Conservation (phyloP, 1,140 invertebrate genomes). For the Hycleus cichorii region DNA sequence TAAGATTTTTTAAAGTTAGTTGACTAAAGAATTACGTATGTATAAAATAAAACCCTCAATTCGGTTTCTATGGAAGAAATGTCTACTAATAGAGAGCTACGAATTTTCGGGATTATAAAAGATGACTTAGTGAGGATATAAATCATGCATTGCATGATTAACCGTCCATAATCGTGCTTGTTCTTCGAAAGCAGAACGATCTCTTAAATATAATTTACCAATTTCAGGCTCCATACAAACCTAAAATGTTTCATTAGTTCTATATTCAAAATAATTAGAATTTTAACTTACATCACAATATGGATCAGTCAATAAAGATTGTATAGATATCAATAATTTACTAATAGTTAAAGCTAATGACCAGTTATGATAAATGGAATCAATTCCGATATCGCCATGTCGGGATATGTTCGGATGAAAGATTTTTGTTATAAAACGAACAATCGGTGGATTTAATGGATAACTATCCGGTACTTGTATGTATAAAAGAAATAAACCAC, state of each 20-base stretch:
- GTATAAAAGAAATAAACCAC: conserved; percentile 90
- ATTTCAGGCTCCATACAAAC: conserved; percentile 76
- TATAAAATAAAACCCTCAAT: too few species aligned
- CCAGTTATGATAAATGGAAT: conserved; percentile 95
- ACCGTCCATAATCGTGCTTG: conserved; percentile 84
- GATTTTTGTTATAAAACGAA: conserved; percentile 83
- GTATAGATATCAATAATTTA: conserved; percentile 82
- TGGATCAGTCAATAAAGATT: conserved; percentile 89
- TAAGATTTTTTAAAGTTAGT: too few species aligned
- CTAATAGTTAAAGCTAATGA: conserved; percentile 85
- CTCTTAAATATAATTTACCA: conserved; percentile 70
- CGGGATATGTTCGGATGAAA: conserved; percentile 92
- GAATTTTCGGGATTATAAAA: too few species aligned
- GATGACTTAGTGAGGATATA: conserved; percentile 43
- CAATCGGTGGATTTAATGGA: conserved; percentile 84
- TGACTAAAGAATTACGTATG: too few species aligned
- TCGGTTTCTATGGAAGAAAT: too few species aligned
- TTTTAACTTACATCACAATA: conserved; percentile 61
- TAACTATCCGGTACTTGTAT: conserved; percentile 83
- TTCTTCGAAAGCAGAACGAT: conserved; percentile 70
- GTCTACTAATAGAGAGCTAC: too few species aligned
- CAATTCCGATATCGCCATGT: conserved; percentile 93
- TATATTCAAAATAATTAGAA: not conserved
- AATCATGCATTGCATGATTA: conserved; percentile 88
- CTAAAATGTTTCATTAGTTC: not conserved